phyloP scores from a whole-genome alignment of 1,140 invertebrate species.

The Stegodyphus mimosarum region DNA sequence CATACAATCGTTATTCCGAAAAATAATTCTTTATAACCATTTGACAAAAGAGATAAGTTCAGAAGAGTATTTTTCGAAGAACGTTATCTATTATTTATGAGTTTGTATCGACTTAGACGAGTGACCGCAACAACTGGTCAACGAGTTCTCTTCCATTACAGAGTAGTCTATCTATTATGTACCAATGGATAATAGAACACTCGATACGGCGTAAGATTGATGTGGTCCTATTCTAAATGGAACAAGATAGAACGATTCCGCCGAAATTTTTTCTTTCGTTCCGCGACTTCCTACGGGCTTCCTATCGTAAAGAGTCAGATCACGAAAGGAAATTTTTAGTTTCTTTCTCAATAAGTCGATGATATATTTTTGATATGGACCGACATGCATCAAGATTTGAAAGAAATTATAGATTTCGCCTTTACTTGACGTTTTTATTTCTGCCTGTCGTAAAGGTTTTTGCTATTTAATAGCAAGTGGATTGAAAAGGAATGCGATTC shows the following conservation, averaged over 20 bases:
- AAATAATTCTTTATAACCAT: too few species aligned
- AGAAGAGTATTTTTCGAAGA: too few species aligned
- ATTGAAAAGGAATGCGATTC: constrained; percentile 8
- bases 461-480: constrained; percentile 40
- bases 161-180: constrained; percentile 43
- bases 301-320: constrained; percentile 29
- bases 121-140: too few species aligned
- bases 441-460: not conserved
- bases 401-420: constrained; percentile 49
- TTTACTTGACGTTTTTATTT: constrained; percentile 31
- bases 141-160: constrained; percentile 7
- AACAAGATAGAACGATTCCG: constrained; percentile 43
- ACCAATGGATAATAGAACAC: constrained; percentile 55
- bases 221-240: constrained; percentile 27
- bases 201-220: constrained; percentile 53
- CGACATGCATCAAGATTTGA: constrained; percentile 51
- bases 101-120: too few species aligned
- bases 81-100: too few species aligned
- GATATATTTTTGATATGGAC: constrained; percentile 54
- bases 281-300: not conserved
- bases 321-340: constrained; percentile 16
- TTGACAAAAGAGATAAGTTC: too few species aligned
- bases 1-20: too few species aligned
- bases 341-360: constrained; percentile 48
- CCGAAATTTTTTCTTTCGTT: not conserved